phyloP scores from a whole-genome alignment of 2,113 vertebrate species.

The Lathamus discolor region DNA sequence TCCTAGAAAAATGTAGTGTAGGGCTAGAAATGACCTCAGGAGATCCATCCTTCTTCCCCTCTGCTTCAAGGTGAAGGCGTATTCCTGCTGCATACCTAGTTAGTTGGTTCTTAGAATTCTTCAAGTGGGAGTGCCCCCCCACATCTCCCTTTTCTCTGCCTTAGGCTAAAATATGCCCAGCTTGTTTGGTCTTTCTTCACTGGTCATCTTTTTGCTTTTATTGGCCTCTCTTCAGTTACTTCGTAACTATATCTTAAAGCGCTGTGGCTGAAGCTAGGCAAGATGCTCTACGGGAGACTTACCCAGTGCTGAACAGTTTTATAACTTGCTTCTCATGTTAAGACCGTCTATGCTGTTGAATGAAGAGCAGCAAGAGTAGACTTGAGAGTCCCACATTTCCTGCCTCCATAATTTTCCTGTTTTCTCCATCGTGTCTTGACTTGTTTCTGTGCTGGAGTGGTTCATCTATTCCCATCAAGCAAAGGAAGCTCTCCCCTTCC shows the following conservation, averaged over 20 bases:
- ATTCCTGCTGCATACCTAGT: background rate
- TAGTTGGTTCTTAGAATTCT: background rate
- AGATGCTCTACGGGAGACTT: background rate
- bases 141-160: background rate
- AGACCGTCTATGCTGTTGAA: background rate
- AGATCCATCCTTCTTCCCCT: background rate
- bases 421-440: background rate
- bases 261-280: background rate
- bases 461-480: background rate
- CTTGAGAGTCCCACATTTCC: background rate
- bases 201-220: background rate
- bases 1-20: background rate
- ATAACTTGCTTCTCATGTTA: background rate
- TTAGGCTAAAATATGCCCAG: background rate
- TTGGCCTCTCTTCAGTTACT: background rate
- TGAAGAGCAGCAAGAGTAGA: background rate
- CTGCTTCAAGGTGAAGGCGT: background rate
- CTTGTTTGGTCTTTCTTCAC: background rate
- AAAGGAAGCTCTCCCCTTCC: background rate
- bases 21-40: background rate
- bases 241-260: background rate
- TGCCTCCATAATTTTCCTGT: background rate
- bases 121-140: fast-evolving
- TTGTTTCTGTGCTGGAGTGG: background rate
- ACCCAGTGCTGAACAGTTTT: background rate